A percentile compares a stretch with the other conserved stretches of the same genome.
These are phyloP conservation scores for Drosophila macrothrix DNA, from an alignment of 2,888 invertebrate genomes.

Conservation along the genomic window DNA sequence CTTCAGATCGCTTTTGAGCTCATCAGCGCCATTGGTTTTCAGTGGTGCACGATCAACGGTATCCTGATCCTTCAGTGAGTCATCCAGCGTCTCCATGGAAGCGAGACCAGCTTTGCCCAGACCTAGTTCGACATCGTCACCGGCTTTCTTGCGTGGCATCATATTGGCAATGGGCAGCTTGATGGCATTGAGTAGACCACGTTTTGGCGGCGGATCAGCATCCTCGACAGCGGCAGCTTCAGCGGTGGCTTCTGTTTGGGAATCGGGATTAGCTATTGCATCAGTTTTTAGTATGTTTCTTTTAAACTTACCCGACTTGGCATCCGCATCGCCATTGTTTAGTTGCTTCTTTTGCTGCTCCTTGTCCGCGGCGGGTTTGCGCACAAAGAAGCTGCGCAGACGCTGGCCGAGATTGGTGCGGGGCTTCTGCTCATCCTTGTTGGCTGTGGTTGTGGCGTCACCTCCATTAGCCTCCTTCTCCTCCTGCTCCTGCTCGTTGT, in stretches of 20 bases:
- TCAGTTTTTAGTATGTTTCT: too few relatives aligned
- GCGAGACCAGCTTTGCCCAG: conserved; percentile 90
- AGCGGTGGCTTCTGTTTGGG: conserved; percentile 78
- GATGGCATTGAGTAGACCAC: conserved; percentile 87
- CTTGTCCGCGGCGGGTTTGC: conserved; percentile 85
- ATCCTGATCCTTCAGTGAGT: conserved; percentile 88
- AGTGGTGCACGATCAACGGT: conserved; percentile 86
- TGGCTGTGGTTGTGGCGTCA: conserved; percentile 40
- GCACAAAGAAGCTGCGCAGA: conserved; percentile 86
- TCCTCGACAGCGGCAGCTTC: conserved; percentile 73
- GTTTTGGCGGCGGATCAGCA: conserved; percentile 83
- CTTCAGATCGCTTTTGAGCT: conserved; percentile 89
- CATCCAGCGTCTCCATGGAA: conserved; percentile 93
- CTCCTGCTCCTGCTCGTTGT: conserved; percentile 81
- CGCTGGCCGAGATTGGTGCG: conserved; percentile 84
- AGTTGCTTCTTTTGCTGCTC: conserved; percentile 78
- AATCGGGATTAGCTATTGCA: background rate
- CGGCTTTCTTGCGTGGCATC: conserved; percentile 86
- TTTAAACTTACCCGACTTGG: conserved; percentile 82
- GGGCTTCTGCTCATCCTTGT: conserved; percentile 80
- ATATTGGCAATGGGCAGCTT: conserved; percentile 88
- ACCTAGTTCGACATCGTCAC: conserved; percentile 86
- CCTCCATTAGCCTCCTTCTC: conserved; percentile 71
- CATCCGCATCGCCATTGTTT: conserved; percentile 82
- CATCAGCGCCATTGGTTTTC: conserved; percentile 87